Conservation (phyloP, 2,113 vertebrate genomes). For the Oreochromis spilurus region DNA sequence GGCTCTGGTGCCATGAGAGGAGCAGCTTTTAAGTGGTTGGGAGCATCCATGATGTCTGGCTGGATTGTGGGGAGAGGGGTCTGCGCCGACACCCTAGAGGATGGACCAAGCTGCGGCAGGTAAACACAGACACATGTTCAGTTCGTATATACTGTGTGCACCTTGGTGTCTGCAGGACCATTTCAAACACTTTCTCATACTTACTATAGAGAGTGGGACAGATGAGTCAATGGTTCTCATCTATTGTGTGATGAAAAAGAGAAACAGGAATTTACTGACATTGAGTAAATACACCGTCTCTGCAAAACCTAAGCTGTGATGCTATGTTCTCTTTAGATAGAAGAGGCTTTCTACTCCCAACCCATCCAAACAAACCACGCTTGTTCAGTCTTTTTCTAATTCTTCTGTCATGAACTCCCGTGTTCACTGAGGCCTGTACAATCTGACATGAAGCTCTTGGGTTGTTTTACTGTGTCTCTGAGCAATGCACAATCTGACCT, state of each 20-base stretch:
- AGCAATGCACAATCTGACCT: not conserved
- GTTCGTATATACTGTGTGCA: not conserved
- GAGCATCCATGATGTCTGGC: constrained; percentile 42
- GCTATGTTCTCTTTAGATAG: not conserved
- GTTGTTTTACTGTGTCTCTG: not conserved
- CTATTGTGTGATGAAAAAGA: constrained; percentile 45
- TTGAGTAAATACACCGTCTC: not conserved
- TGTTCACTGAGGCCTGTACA: not conserved
- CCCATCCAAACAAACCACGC: not conserved
- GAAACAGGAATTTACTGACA: not conserved
- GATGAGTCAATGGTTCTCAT: constrained; percentile 72
- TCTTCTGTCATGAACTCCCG: not conserved
- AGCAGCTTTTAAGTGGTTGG: not conserved
- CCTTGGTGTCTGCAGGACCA: not conserved
- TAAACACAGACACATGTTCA: not conserved
- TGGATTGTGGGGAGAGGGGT: constrained; percentile 54
- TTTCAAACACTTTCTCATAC: not conserved
- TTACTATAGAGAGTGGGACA: constrained; percentile 63
- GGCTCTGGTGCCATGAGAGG: constrained; percentile 68
- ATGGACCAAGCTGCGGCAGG: constrained; percentile 42
- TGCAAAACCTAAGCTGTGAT: not conserved
- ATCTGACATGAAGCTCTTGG: not conserved
- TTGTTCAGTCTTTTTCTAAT: not conserved
- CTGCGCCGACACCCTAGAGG: constrained; percentile 47
- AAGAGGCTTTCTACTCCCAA: not conserved